Conservation (phyloP, 2,113 vertebrate species). For the Cochlearius cochlearius region DNA sequence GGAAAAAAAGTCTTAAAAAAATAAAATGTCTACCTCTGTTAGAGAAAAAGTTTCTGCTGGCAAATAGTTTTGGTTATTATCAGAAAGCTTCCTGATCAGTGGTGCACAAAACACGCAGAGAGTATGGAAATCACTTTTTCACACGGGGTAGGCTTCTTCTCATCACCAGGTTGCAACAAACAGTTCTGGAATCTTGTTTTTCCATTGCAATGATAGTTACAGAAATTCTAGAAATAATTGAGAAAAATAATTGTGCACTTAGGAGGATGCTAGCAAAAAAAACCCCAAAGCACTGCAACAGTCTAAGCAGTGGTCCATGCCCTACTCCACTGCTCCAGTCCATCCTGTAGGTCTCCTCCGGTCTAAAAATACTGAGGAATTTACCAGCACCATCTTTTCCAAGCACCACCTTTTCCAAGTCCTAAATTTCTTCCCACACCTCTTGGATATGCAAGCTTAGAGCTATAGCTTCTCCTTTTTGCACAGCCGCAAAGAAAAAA, state of each 20-base stretch:
- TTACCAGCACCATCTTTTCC: background rate
- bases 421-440: background rate
- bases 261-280: background rate
- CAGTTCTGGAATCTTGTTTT: background rate
- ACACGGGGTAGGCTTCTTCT: background rate
- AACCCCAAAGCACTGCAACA: fast-evolving
- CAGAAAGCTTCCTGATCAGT: background rate
- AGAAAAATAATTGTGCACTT: background rate
- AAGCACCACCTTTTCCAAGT: background rate
- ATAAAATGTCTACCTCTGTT: background rate
- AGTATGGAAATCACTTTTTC: background rate
- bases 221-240: background rate
- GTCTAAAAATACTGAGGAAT: background rate
- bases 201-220: background rate
- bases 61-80: background rate
- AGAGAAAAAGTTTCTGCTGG: background rate
- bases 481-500: background rate
- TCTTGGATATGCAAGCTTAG: background rate
- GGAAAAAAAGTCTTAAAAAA: background rate
- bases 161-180: background rate
- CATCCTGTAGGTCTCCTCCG: background rate
- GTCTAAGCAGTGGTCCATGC: background rate
- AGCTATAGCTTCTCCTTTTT: background rate
- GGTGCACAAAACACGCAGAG: background rate
- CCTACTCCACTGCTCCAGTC: background rate